phyloP scores from a whole-genome alignment of 2,888 invertebrate genomes.

The Oscheius myriophilus region DNA sequence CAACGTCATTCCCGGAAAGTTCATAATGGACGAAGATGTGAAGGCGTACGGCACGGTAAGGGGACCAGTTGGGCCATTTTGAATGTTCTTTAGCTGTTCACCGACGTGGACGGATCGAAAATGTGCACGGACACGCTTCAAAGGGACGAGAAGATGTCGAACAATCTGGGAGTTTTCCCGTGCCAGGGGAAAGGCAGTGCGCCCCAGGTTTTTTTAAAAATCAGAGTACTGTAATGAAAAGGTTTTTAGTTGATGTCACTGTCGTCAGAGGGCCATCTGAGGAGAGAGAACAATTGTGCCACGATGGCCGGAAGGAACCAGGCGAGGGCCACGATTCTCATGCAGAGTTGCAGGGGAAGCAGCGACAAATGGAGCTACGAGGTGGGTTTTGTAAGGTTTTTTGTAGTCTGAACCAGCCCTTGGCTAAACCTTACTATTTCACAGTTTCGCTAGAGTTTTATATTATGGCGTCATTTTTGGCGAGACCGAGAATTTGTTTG shows the following conservation, averaged over 20 bases:
- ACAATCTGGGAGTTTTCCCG: constrained; percentile 58
- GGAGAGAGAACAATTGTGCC: constrained; percentile 68
- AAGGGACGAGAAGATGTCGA: constrained; percentile 54
- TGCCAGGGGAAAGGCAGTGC: constrained; percentile 68
- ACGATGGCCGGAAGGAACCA: constrained; percentile 12
- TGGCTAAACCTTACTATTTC: too few species aligned
- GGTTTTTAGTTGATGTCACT: constrained; percentile 66
- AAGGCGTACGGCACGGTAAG: constrained; percentile 78
- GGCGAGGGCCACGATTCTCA: constrained; percentile 41
- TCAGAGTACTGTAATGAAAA: background rate
- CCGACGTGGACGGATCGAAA: constrained; percentile 36
- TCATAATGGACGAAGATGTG: constrained; percentile 85
- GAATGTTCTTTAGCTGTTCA: constrained; percentile 40
- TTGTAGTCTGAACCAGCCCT: too few species aligned
- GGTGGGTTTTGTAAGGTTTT: constrained; percentile 57
- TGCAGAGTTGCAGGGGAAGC: constrained; percentile 67
- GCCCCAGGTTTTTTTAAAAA: constrained; percentile 61
- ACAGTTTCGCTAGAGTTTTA: constrained; percentile 8
- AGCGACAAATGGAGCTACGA: constrained; percentile 70
- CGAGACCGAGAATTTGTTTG: too few species aligned
- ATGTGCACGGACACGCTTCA: constrained; percentile 67
- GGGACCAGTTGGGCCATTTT: too few species aligned
- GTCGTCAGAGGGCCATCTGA: constrained; percentile 58
- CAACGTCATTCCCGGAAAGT: constrained; percentile 75
- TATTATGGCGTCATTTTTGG: background rate